A percentile compares a stretch with the other conserved stretches of the same genome.
These are phyloP conservation scores for Eurosta solidaginis DNA, from an alignment of 1,140 invertebrate species.

Conservation along the genomic window DNA sequence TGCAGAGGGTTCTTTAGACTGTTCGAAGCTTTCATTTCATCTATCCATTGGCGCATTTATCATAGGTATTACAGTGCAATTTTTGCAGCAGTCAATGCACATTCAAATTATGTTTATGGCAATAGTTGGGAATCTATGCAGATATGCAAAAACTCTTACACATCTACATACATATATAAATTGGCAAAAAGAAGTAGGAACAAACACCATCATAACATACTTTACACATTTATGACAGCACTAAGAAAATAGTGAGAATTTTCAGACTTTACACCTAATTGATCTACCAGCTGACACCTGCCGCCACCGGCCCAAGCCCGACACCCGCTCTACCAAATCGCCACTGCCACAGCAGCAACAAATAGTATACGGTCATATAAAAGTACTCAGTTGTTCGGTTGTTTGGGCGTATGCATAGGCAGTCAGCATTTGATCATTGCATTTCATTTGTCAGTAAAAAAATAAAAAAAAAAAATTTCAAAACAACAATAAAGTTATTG, in stretches of 20 bases:
- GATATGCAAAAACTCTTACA: too few species aligned
- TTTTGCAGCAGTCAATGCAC: conserved; percentile 13
- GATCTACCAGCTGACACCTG: conserved; percentile 22
- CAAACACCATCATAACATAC: background rate
- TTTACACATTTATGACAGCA: conserved; percentile 15
- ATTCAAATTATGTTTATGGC: background rate
- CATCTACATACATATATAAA: background rate
- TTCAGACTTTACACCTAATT: conserved; percentile 28
- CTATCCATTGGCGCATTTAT: background rate
- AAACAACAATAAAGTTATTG: background rate
- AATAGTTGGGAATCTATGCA: too few species aligned
- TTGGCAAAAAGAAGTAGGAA: background rate
- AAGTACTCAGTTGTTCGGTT: background rate
- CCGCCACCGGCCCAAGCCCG: background rate
- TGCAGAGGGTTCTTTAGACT: too few species aligned
- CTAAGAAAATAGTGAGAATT: conserved; percentile 17
- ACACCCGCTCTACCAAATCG: background rate
- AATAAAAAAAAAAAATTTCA: background rate
- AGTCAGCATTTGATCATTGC: conserved; percentile 21
- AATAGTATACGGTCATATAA: background rate
- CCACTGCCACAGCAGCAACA: background rate
- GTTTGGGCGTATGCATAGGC: background rate
- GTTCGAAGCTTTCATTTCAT: background rate
- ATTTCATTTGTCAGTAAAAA: conserved; percentile 15
- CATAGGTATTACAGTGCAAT: conserved; percentile 7